A percentile compares a stretch with the other conserved stretches of the same genome.
Conservation (phyloP, 2,113 vertebrate species). For the Dinomys branickii region DNA sequence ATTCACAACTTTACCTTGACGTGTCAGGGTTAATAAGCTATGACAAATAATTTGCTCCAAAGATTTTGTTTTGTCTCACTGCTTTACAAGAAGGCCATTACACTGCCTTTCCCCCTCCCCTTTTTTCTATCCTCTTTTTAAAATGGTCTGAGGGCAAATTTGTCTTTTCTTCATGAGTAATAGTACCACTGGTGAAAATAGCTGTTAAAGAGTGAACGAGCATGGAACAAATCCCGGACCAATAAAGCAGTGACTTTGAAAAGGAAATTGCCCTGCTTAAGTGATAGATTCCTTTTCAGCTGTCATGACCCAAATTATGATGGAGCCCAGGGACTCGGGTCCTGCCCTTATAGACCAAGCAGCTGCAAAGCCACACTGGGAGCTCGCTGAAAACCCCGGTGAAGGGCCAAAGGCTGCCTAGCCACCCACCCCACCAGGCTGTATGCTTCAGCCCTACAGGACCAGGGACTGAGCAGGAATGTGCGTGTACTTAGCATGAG, state of each 20-base stretch:
- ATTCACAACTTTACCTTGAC: background rate
- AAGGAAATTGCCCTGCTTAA: conserved; percentile 75
- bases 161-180: conserved; percentile 59
- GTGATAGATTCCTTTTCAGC: conserved; percentile 61
- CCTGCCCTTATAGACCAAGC: conserved; percentile 34
- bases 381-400: background rate
- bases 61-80: conserved; percentile 15
- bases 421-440: background rate
- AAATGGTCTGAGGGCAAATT: conserved; percentile 46
- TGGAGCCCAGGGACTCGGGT: background rate
- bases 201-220: background rate
- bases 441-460: background rate
- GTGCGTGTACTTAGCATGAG: background rate
- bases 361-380: conserved; percentile 58
- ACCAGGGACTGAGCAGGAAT: background rate
- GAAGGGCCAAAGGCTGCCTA: background rate
- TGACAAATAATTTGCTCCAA: background rate
- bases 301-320: background rate
- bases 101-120: background rate
- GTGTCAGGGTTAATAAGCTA: background rate
- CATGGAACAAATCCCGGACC: conserved; percentile 59
- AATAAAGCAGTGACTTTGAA: conserved; percentile 74
- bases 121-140: background rate
- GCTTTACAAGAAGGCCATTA: background rate
- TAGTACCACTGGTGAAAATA: conserved; percentile 35